Percentiles rank a stretch among this genome's conserved stretches.
Conservation (phyloP, 2,797 vertebrate genomes). For the Cirrhinus molitorella region DNA sequence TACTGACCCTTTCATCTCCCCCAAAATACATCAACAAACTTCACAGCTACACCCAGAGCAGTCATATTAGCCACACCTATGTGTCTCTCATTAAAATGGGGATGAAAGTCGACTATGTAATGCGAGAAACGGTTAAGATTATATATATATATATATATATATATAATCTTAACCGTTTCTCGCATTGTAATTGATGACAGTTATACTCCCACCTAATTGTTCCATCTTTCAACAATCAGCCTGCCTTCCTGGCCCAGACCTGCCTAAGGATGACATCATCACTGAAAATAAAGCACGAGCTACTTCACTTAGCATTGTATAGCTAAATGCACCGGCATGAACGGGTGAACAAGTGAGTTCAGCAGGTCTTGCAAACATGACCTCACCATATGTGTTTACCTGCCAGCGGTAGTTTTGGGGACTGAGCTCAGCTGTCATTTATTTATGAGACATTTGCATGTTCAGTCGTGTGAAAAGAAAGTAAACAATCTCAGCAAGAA, state of each 20-base stretch:
- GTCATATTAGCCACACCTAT: neutral
- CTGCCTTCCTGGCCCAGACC: neutral
- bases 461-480: neutral
- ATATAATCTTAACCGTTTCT: neutral
- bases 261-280: constrained; percentile 16
- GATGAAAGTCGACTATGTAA: neutral
- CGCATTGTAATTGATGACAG: constrained; percentile 1
- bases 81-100: neutral
- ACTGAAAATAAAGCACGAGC: neutral
- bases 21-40: neutral
- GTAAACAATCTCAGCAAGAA: neutral
- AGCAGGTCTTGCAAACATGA: constrained; percentile 21
- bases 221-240: neutral
- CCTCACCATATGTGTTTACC: neutral
- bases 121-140: no score
- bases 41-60: neutral
- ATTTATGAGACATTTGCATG: neutral
- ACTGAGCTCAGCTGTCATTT: neutral
- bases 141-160: no score
- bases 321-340: neutral
- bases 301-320: neutral
- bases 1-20: neutral
- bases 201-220: neutral
- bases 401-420: neutral
- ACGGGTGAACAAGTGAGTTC: neutral